A percentile compares a stretch with the other conserved stretches of the same genome.
phyloP scores from a whole-genome alignment of 1,140 invertebrate genomes.

The Tribolium castaneum region DNA sequence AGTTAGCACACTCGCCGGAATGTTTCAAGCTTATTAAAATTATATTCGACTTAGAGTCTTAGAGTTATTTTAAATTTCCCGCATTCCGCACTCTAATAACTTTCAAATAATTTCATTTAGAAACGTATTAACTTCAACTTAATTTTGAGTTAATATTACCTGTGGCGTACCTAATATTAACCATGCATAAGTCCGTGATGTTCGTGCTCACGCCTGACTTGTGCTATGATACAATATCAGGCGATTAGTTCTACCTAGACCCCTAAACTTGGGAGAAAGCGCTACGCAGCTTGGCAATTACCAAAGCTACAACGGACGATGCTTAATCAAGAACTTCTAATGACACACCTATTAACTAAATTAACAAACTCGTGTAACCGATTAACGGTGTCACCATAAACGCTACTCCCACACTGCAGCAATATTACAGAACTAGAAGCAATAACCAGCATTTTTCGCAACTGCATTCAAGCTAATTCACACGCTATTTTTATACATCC shows the following conservation, averaged over 20 bases:
- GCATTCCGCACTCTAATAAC: not conserved
- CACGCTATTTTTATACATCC: too few species aligned
- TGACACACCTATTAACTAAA: constrained; percentile 22
- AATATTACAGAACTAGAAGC: not conserved
- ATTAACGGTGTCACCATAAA: not conserved
- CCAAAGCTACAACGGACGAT: not conserved
- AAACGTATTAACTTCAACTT: constrained; percentile 9
- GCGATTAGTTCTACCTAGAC: constrained; percentile 15
- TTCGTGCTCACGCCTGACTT: constrained; percentile 25
- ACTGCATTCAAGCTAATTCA: too few species aligned
- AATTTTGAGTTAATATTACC: constrained; percentile 33
- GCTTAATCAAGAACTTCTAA: constrained; percentile 21
- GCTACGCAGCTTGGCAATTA: constrained; percentile 29
- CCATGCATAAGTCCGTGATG: constrained; percentile 34
- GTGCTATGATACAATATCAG: constrained; percentile 15
- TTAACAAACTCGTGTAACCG: constrained; percentile 4
- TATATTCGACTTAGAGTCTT: not conserved
- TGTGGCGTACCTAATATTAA: constrained; percentile 37
- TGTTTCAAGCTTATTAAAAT: constrained; percentile 2
- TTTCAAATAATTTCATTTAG: constrained; percentile 8
- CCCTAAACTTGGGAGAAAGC: constrained; percentile 11
- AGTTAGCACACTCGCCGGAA: constrained; percentile 1
- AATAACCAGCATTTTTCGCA: too few species aligned
- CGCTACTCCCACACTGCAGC: not conserved
- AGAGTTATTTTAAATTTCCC: not conserved